Base-by-base conservation (phyloP, 1,140 invertebrate genomes). In the Micrasema longulum region DNA sequence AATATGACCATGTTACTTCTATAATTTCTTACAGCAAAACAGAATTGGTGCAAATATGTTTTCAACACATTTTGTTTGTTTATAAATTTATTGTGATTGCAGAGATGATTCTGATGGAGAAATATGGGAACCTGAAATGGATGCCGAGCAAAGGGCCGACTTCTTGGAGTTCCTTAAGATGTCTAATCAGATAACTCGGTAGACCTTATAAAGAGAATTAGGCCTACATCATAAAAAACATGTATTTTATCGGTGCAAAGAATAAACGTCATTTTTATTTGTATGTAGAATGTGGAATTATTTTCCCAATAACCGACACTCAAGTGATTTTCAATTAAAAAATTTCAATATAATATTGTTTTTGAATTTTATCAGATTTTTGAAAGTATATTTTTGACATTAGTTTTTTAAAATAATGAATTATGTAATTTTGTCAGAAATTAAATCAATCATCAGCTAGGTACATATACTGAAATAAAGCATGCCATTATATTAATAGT, bases 101-200 rank as follows among this genome's bases (percentile, higher is more conserved):
- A 85, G 84, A 18, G 83, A 83, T 64, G 83, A 85, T 71, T 75
- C 83, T 41, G 81, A 84, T 68, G 83, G 81, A 75, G 84, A 85
- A 22, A 80, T 80, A 38, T 85, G 83, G 83, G 84, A 83, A 35
- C 82, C 82, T 0, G 83, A 81, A 45, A 85, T 85, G 82, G 82
- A 85, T 67, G 79, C 79, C 2, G 84, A 85, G 74, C 84, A 85
- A 80, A 81, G 83, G 47, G 83, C 80, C 1, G 83, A 83, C 70
- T 85, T 81, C 78, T 78, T 84, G 71, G 83, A 85, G 73, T 85
- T 85, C 77, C 80, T 85, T 60, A 80, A 80, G 78, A 81, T 84
- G 73, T 85, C 84, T 65, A 85, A 85, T 73, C 84, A 85, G 77
- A 85, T 85, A 75, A 83, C 83, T 71, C 83, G 84, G 70, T 75